phyloP scores from a whole-genome alignment of 2,888 invertebrate genomes.

The Eupeodes latifasciatus region DNA sequence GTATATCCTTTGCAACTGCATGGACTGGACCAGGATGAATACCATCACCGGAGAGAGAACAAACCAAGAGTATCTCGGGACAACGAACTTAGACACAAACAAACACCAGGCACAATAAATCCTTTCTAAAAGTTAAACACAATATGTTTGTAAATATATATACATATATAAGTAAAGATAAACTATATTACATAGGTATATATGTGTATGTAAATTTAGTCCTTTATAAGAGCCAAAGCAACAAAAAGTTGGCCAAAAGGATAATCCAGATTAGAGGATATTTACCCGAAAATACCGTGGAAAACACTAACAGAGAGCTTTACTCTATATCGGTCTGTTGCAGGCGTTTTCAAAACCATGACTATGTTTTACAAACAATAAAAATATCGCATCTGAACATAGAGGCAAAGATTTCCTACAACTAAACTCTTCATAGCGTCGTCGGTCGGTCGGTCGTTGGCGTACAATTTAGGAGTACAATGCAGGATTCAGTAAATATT shows the following conservation, averaged over 20 bases:
- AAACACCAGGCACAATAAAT: neutral
- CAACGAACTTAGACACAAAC: slow-evolving; percentile 44
- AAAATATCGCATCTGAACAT: slow-evolving; percentile 39
- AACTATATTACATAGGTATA: neutral
- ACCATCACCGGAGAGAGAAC: slow-evolving; percentile 78
- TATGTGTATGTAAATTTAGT: neutral
- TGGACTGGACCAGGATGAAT: slow-evolving; percentile 67
- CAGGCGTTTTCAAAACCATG: slow-evolving; percentile 45
- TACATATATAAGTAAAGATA: neutral
- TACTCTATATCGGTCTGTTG: slow-evolving; percentile 22
- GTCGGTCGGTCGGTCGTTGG: no score
- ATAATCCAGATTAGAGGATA: slow-evolving; percentile 72
- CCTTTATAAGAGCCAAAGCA: slow-evolving; percentile 26
- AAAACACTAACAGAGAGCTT: slow-evolving; percentile 16
- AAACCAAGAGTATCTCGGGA: slow-evolving; percentile 79
- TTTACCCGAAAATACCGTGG: slow-evolving; percentile 64
- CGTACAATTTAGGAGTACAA: no score
- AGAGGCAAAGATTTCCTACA: slow-evolving; percentile 23
- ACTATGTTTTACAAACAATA: slow-evolving; percentile 34
- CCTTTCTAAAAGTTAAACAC: slow-evolving; percentile 26
- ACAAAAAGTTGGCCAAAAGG: slow-evolving; percentile 69
- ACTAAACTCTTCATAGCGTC: neutral
- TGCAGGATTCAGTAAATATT: no score
- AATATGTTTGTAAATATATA: neutral
- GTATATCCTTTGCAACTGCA: slow-evolving; percentile 77